Conservation (phyloP, 1,140 invertebrate genomes). For the Spodoptera litura region DNA sequence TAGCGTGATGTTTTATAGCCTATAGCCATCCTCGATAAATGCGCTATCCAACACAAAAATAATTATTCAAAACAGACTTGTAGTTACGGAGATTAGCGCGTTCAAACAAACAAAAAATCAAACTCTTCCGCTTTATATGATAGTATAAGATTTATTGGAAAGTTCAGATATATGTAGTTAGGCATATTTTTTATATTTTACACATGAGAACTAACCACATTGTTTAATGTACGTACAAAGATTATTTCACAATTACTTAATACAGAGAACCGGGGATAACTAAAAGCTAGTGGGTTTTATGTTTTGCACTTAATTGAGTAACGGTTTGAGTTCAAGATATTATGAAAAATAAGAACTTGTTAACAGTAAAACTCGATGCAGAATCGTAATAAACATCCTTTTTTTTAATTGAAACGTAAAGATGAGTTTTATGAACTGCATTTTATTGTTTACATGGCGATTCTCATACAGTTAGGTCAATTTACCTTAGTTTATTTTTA, state of each 20-base stretch:
- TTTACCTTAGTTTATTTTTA: not conserved
- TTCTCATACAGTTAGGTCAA: not conserved
- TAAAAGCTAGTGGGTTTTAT: not conserved
- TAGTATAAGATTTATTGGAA: too few relatives aligned
- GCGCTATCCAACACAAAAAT: too few relatives aligned
- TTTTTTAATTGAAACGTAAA: conserved; percentile 22
- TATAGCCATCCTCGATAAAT: too few relatives aligned
- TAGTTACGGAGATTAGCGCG: too few relatives aligned
- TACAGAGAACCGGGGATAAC: too few relatives aligned
- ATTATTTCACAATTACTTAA: not conserved
- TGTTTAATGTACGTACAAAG: not conserved
- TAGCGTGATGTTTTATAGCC: too few relatives aligned
- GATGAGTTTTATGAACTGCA: not conserved
- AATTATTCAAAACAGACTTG: too few relatives aligned
- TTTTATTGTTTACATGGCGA: not conserved
- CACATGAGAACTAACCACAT: too few relatives aligned
- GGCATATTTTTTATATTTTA: too few relatives aligned
- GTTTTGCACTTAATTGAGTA: not conserved
- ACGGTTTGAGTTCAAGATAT: not conserved
- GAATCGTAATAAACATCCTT: conserved; percentile 7
- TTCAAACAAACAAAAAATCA: too few relatives aligned
- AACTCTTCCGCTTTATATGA: too few relatives aligned
- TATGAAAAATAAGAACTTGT: not conserved
- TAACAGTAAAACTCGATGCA: conserved; percentile 24
- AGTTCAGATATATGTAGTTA: too few relatives aligned